Evolutionary conservation across 2,888 invertebrate species (phyloP).

Genomic region (Heliconius ethilla): DNA sequence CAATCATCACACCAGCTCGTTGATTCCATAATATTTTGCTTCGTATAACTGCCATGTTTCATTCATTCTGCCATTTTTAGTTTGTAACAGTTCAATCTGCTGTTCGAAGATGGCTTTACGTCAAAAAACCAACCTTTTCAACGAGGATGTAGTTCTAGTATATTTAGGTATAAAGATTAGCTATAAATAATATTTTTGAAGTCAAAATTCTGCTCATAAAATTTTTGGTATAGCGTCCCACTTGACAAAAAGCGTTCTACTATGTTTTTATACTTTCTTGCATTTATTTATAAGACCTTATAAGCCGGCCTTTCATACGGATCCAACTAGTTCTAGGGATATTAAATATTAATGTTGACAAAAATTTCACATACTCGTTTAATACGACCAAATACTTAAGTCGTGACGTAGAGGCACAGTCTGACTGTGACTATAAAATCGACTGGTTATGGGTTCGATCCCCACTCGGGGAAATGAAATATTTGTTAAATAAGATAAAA

Average conservation of each 20-base stretch:
- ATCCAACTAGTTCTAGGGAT: neutral
- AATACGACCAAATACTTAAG: too few relatives aligned
- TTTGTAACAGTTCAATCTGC: neutral
- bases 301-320: neutral
- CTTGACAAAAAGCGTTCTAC: neutral
- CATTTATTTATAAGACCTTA: constrained; percentile 6
- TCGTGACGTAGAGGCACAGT: too few relatives aligned
- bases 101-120: neutral
- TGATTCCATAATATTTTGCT: too few relatives aligned
- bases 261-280: neutral
- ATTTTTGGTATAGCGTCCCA: neutral
- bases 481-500: too few relatives aligned
- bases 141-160: neutral
- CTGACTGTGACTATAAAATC: too few relatives aligned
- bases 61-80: too few relatives aligned
- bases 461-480: too few relatives aligned
- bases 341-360: neutral
- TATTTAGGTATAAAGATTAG: neutral
- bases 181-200: constrained; percentile 1
- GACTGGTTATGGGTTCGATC: too few relatives aligned
- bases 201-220: neutral
- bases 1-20: too few relatives aligned
- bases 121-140: neutral
- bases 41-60: too few relatives aligned
- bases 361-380: too few relatives aligned